Evolutionary conservation across 2,888 invertebrate species (phyloP), one percentile per base, ranked within the genome.

Genomic region (Brachyptera risi): DNA sequence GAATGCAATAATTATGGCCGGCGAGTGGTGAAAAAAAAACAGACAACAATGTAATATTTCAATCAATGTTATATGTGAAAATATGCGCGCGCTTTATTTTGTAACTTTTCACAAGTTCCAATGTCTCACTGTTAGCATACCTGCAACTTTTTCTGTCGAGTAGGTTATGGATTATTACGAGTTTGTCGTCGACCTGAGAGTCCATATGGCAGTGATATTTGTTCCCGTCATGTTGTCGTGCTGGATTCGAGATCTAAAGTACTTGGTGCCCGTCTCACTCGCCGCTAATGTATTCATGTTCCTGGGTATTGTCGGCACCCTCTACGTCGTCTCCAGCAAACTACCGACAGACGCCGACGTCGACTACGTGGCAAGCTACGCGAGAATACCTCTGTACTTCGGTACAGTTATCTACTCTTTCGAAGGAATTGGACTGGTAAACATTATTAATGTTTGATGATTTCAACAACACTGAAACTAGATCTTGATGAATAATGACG

Each of bases 401-500:
- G 97, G 97, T 47, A 97, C 96, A 0, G 94, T 93, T 24, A 85
- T 99, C 60, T 99, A 92, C 75, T 91, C 97, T 2, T 98, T 97
- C 72, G 98, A 98, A 79, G 98, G 96, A 65, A 97, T 98, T 66
- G 91, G 91, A 57, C 75, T 92, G 80, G 92, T 89, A 73, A 83
- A 82, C 75, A 31, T 11, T 31, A 7, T 31, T 31, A 31, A 31
- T 31, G n/a, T n/a, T n/a, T n/a, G n/a, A n/a, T n/a, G n/a, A n/a
- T n/a, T n/a, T n/a, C n/a, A n/a, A n/a, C n/a, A n/a, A n/a, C n/a
- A n/a, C n/a, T n/a, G n/a, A n/a, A n/a, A n/a, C n/a, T n/a, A n/a
- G n/a, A n/a, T n/a, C n/a, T n/a, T n/a, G n/a, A n/a, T n/a, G n/a
- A n/a, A n/a, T n/a, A n/a, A n/a, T n/a, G n/a, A n/a, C n/a, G n/a